Conservation (phyloP, 1,140 invertebrate species). For the Drosophila nannoptera region DNA sequence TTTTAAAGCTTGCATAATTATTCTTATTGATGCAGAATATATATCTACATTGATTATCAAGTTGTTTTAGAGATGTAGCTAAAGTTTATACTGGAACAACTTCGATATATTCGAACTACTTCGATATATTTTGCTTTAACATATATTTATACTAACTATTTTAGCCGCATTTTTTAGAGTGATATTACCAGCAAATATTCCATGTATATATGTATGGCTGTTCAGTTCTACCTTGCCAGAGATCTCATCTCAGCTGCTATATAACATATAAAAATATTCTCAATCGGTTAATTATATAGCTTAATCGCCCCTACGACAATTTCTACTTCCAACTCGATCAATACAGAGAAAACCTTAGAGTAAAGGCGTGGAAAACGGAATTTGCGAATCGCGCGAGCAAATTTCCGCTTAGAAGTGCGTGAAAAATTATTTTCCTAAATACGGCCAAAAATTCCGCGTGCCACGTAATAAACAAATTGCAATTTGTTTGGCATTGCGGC, state of each 20-base stretch:
- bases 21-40: no score
- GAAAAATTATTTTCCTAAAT: conserved; percentile 24
- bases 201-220: background rate
- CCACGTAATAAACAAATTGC: conserved; percentile 21
- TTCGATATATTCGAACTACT: no score
- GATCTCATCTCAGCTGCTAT: conserved; percentile 29
- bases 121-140: no score
- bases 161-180: background rate
- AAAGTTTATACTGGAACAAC: no score
- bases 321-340: background rate
- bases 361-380: conserved; percentile 8
- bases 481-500: conserved; percentile 47
- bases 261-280: conserved; percentile 6
- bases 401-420: conserved; percentile 20
- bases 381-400: background rate
- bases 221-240: conserved; percentile 34
- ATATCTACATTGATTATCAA: no score
- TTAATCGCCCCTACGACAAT: conserved; percentile 10
- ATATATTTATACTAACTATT: no score
- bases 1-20: no score
- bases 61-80: no score
- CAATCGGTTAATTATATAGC: conserved; percentile 10
- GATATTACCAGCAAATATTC: conserved; percentile 22
- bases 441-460: conserved; percentile 12
- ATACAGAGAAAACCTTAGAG: background rate